Base-by-base conservation (phyloP, 2,113 vertebrate species). In the Anolis sagrei region DNA sequence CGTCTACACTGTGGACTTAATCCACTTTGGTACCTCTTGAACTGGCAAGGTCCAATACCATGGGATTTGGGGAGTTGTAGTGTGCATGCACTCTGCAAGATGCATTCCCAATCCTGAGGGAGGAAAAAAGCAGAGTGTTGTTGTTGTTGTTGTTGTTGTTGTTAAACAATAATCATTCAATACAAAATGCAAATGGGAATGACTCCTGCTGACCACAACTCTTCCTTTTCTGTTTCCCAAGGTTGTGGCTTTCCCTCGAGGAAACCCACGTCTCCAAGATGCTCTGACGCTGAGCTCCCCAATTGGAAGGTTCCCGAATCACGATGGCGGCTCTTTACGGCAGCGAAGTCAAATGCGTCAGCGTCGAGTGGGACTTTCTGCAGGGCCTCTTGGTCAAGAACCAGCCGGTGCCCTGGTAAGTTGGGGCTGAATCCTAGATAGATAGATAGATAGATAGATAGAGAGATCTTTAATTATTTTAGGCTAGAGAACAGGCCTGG, bases 361-460 rank as follows among this genome's bases (percentile, higher is more conserved):
- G 97, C 76, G 97, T 97, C 90, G 97, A 97, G 87, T 98, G 98
- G 98, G 97, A 98, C 94, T 98, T 98, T 93, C 94, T 98, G 87
- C 97, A 98, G 62, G 97, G 97, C 79, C 95, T 98, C 19, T 90
- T 97, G 92, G 97, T 97, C 96, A 97, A 97, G 94, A 97, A 97
- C 81, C 97, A 97, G 69, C 97, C 97, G 0, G 93, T 97, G 85
- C 97, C 97, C 90, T 98, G 98, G 97, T 98, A 94, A 98, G 97
- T 69, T 4, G 51, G 18, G 25, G 1, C 25, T 32, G 7, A 6
- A 21, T 23, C n/a, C n/a, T n/a, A n/a, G n/a, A n/a, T n/a, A n/a
- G n/a, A n/a, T n/a, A n/a, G n/a, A n/a, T n/a, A n/a, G n/a, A n/a
- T n/a, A n/a, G n/a, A n/a, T n/a, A n/a, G n/a, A n/a, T n/a, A n/a